A percentile compares a stretch with the other conserved stretches of the same genome.
phyloP scores from a whole-genome alignment of 2,113 vertebrate genomes.

The Gopherus evgoodei region DNA sequence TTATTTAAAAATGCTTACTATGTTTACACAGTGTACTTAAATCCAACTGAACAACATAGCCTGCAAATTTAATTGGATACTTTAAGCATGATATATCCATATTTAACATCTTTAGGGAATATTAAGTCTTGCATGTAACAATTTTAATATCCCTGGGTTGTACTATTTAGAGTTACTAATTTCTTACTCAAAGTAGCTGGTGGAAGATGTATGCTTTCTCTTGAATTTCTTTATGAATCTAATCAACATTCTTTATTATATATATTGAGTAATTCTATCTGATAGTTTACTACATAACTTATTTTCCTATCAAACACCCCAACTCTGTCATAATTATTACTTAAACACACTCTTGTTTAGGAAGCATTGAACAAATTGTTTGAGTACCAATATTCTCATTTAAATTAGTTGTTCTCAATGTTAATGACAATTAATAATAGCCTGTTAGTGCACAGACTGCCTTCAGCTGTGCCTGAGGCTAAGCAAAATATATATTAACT shows the following conservation, averaged over 20 bases:
- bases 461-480: slow-evolving; percentile 56
- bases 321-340: slow-evolving; percentile 27
- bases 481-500: slow-evolving; percentile 61
- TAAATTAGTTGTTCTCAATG: slow-evolving; percentile 42
- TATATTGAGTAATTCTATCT: neutral
- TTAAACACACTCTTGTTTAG: slow-evolving; percentile 39
- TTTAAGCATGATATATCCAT: neutral
- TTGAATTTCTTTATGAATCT: neutral
- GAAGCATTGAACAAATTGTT: slow-evolving; percentile 29
- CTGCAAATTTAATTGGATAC: neutral
- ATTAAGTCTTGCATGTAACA: neutral
- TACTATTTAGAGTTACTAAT: neutral
- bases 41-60: neutral
- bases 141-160: neutral
- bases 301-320: neutral
- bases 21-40: neutral
- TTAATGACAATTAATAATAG: slow-evolving; percentile 60
- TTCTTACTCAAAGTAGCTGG: neutral
- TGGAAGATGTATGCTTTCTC: neutral
- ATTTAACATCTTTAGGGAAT: neutral
- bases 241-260: neutral
- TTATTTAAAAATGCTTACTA: neutral
- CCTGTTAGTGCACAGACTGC: slow-evolving; percentile 35
- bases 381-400: slow-evolving; percentile 36
- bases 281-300: slow-evolving; percentile 21